Evolutionary conservation across 2,113 vertebrate genomes (phyloP).

Genomic region (Mustela lutreola): DNA sequence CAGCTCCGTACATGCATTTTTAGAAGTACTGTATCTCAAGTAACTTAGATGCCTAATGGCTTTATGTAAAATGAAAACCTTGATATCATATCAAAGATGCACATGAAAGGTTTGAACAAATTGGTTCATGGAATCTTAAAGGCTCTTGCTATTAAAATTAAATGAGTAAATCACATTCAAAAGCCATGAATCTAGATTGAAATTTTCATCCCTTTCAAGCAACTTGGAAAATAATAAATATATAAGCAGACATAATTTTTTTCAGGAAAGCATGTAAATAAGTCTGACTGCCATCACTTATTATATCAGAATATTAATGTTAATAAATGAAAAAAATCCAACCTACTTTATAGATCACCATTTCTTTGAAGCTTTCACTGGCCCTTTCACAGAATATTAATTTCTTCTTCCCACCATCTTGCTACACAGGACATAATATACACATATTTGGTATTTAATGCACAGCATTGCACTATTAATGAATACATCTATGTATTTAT

Average conservation of each 20-base stretch:
- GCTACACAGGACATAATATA: not conserved
- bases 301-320: not conserved
- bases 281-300: not conserved
- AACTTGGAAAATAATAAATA: not conserved
- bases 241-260: not conserved
- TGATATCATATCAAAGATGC: not conserved
- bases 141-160: not conserved
- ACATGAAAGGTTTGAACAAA: not conserved
- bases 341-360: not conserved
- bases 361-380: not conserved
- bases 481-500: not conserved
- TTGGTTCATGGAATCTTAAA: not conserved
- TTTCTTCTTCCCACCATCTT: not conserved
- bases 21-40: not conserved
- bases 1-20: not conserved
- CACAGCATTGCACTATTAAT: not conserved
- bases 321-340: not conserved
- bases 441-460: not conserved
- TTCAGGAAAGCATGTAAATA: not conserved
- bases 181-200: not conserved
- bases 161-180: slow-evolving; percentile 11
- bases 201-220: slow-evolving; percentile 28
- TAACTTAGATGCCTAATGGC: not conserved
- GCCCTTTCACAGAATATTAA: not conserved
- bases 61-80: not conserved